These are phyloP conservation scores for Yponomeuta sedellus DNA, from an alignment of 2,888 invertebrate genomes.

Conservation along the genomic window DNA sequence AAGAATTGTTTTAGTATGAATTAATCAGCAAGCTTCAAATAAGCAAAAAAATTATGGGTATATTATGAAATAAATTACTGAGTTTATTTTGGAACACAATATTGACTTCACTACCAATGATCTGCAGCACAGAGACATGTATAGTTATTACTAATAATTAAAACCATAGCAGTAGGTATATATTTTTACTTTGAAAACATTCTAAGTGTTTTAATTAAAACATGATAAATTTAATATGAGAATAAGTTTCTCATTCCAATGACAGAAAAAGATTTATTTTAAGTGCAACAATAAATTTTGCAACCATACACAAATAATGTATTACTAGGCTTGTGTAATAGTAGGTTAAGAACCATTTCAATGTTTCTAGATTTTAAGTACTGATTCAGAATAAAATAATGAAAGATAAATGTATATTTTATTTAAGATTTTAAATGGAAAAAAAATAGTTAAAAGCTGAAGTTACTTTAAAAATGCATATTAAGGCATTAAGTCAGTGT, in stretches of 20 bases:
- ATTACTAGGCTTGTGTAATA: constrained; percentile 15
- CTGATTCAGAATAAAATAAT: constrained; percentile 60
- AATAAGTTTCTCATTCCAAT: constrained; percentile 4
- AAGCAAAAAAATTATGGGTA: constrained; percentile 5
- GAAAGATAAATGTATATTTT: constrained; percentile 29
- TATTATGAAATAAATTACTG: background rate
- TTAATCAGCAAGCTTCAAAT: background rate
- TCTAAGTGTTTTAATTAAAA: background rate
- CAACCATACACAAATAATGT: constrained; percentile 13
- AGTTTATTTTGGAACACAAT: background rate
- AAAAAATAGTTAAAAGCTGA: no score
- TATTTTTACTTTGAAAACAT: background rate
- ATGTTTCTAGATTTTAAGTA: constrained; percentile 56
- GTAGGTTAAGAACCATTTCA: constrained; percentile 36
- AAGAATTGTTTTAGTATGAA: background rate
- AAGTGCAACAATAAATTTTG: background rate
- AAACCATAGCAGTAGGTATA: background rate
- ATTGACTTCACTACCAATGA: constrained; percentile 2
- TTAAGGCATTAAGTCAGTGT: no score
- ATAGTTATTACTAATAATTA: background rate
- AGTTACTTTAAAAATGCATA: no score
- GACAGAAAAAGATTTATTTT: background rate
- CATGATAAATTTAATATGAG: background rate
- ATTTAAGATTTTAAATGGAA: background rate
- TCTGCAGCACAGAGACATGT: no score